A percentile compares a stretch with the other conserved stretches of the same genome.
Conservation (phyloP, 2,888 invertebrate genomes). For the Chrysopilus asiliformis region DNA sequence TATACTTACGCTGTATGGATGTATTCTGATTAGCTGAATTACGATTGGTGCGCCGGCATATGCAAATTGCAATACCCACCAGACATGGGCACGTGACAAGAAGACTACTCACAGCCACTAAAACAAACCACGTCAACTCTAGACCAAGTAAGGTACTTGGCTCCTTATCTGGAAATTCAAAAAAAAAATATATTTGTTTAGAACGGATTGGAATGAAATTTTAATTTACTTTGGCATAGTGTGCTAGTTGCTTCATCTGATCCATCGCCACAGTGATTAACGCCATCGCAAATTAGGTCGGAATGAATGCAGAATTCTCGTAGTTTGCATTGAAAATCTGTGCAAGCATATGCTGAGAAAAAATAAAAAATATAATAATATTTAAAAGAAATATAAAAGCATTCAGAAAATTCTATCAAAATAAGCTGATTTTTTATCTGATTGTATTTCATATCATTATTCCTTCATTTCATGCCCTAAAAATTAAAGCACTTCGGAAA, state of each 20-base stretch:
- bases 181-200: slow-evolving; percentile 1
- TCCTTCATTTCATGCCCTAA: too few relatives aligned
- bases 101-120: slow-evolving; percentile 54
- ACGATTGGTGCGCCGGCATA: slow-evolving; percentile 53
- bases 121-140: slow-evolving; percentile 63
- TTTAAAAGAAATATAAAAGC: too few relatives aligned
- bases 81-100: slow-evolving; percentile 55
- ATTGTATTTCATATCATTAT: too few relatives aligned
- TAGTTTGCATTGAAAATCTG: slow-evolving; percentile 75
- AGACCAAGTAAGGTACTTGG: slow-evolving; percentile 53
- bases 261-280: slow-evolving; percentile 88
- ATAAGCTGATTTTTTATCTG: too few relatives aligned
- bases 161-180: slow-evolving; percentile 39
- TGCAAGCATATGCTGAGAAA: slow-evolving; percentile 61
- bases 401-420: too few relatives aligned
- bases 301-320: slow-evolving; percentile 86
- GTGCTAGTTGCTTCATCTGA: slow-evolving; percentile 80
- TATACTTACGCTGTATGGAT: slow-evolving; percentile 34
- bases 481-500: too few relatives aligned
- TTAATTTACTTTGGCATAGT: slow-evolving; percentile 66
- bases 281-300: slow-evolving; percentile 81
- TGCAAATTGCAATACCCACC: slow-evolving; percentile 58
- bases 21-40: slow-evolving; percentile 38
- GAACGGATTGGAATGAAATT: background rate
- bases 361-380: too few relatives aligned